Evolutionary conservation across 2,888 invertebrate species (phyloP).

Genomic region (Lymantria monacha): DNA sequence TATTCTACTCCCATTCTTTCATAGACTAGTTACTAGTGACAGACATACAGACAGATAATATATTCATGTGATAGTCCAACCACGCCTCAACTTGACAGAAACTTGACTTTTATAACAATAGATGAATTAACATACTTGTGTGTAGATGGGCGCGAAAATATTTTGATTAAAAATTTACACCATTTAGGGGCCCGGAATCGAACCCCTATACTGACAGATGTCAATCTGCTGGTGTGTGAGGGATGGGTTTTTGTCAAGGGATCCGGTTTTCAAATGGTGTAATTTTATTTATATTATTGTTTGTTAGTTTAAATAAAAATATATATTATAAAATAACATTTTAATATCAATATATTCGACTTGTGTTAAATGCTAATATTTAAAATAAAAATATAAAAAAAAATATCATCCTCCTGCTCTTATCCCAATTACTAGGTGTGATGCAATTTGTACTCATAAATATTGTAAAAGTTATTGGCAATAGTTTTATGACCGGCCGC

Average conservation of each 20-base stretch:
- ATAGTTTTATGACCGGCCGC: too few relatives aligned
- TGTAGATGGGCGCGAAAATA: slow-evolving; percentile 60
- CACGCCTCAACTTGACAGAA: slow-evolving; percentile 62
- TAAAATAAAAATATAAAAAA: too few relatives aligned
- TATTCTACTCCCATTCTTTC: not conserved
- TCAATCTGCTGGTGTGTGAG: slow-evolving; percentile 64
- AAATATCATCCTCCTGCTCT: too few relatives aligned
- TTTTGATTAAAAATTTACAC: slow-evolving; percentile 80
- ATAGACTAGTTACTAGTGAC: slow-evolving; percentile 8
- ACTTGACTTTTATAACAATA: slow-evolving; percentile 56
- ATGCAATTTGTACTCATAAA: too few relatives aligned
- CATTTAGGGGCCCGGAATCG: slow-evolving; percentile 49
- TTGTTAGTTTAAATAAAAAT: slow-evolving; percentile 5
- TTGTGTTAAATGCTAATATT: too few relatives aligned
- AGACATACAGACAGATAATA: slow-evolving; percentile 34
- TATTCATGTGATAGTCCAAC: slow-evolving; percentile 47
- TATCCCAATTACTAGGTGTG: too few relatives aligned
- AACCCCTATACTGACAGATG: slow-evolving; percentile 65
- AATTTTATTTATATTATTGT: slow-evolving; percentile 18
- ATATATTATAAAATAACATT: too few relatives aligned
- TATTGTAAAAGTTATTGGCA: too few relatives aligned
- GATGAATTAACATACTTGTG: slow-evolving; percentile 59
- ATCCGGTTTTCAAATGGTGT: slow-evolving; percentile 29
- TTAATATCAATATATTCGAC: too few relatives aligned
- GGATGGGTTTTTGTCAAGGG: slow-evolving; percentile 40